Evolutionary conservation across 2,797 vertebrate genomes (phyloP).

Genomic region (Peromyscus aztecus): DNA sequence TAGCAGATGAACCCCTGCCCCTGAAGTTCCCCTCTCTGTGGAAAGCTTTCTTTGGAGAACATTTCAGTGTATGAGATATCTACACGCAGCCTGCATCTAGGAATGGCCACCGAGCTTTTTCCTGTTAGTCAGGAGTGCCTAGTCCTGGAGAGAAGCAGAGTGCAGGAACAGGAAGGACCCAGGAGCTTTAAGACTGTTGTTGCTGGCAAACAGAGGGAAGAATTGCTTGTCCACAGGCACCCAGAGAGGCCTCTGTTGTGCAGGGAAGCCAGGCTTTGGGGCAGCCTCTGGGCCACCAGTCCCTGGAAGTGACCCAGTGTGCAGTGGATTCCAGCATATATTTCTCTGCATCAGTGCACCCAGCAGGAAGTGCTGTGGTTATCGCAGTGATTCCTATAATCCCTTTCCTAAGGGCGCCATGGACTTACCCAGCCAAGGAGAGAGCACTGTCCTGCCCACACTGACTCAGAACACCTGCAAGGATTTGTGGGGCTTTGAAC

Average conservation of each 20-base stretch:
- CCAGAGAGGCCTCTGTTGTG: not conserved
- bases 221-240: not conserved
- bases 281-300: not conserved
- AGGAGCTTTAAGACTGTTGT: not conserved
- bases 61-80: not conserved
- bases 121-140: not conserved
- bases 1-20: not conserved
- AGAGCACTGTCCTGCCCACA: not conserved
- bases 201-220: not conserved
- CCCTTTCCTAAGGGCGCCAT: not conserved
- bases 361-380: not conserved
- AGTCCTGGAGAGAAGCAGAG: not conserved
- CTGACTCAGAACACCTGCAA: rapidly evolving
- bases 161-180: not conserved
- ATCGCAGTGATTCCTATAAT: rapidly evolving
- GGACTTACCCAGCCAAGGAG: not conserved
- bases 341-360: not conserved
- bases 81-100: rapidly evolving
- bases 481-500: no score
- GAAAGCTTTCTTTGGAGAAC: not conserved
- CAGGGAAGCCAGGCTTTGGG: not conserved
- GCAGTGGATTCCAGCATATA: not conserved
- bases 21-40: rapidly evolving
- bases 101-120: not conserved
- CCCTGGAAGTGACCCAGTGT: not conserved